Evolutionary conservation across 2,113 vertebrate genomes (phyloP).

Genomic region (Philantomba maxwellii): DNA sequence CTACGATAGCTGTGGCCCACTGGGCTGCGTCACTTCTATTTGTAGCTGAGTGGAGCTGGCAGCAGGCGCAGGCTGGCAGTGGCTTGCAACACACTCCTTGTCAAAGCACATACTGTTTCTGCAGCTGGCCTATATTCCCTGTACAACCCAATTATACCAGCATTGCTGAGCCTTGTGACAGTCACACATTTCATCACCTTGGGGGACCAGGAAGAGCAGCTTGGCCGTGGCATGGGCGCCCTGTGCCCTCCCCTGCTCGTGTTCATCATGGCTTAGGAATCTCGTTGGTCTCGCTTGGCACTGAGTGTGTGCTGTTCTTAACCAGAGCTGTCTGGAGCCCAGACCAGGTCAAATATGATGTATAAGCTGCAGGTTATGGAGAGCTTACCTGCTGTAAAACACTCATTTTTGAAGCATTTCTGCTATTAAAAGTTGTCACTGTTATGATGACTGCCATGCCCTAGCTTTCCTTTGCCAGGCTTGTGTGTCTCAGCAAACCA

Average conservation of each 20-base stretch:
- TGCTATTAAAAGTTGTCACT: not conserved
- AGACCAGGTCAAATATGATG: conserved; percentile 39
- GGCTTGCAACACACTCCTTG: conserved; percentile 58
- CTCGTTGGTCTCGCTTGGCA: conserved; percentile 9
- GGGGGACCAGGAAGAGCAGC: conserved; percentile 51
- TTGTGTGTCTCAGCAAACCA: not conserved
- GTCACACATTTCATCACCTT: conserved; percentile 66
- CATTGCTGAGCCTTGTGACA: conserved; percentile 66
- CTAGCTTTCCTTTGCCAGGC: not conserved
- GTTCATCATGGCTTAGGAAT: conserved; percentile 49
- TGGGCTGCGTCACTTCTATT: conserved; percentile 64
- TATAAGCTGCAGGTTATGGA: not conserved
- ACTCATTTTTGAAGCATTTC: conserved; percentile 28
- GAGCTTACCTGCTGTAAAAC: conserved; percentile 5
- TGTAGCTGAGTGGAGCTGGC: conserved; percentile 72
- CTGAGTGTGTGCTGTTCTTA: not conserved
- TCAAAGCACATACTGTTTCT: conserved; percentile 73
- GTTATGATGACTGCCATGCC: not conserved
- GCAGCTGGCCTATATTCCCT: conserved; percentile 71
- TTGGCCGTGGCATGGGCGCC: conserved; percentile 12
- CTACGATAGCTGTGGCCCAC: not conserved
- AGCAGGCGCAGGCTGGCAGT: conserved; percentile 60
- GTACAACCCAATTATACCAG: conserved; percentile 72
- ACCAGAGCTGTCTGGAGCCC: conserved; percentile 3
- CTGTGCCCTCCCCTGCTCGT: not conserved